Percentiles rank a stretch among this genome's conserved stretches.
Conservation (phyloP, 2,888 invertebrate genomes). For the Orthosia incerta region DNA sequence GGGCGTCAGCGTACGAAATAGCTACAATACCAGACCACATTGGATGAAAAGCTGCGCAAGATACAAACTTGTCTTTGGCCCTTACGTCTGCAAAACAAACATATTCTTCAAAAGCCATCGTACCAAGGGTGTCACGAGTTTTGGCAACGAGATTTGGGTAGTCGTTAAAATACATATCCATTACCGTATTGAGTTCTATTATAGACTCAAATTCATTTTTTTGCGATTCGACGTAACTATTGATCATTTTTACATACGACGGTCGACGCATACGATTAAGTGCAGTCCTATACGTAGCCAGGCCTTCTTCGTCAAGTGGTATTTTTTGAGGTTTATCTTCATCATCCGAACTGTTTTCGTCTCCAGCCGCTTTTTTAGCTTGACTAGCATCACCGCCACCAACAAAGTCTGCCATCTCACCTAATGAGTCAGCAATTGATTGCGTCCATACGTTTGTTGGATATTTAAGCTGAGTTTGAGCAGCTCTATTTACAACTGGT, state of each 20-base stretch:
- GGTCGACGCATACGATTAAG: conserved; percentile 78
- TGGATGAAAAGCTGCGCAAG: conserved; percentile 93
- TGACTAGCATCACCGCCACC: conserved; percentile 79
- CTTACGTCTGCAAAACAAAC: conserved; percentile 93
- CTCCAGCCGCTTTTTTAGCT: conserved; percentile 50
- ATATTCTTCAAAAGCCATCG: conserved; percentile 88
- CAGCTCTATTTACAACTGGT: conserved; percentile 81
- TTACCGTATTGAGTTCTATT: conserved; percentile 86
- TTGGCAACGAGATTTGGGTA: conserved; percentile 88
- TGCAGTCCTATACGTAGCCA: conserved; percentile 79
- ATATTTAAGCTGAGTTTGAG: conserved; percentile 93
- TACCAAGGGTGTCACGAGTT: conserved; percentile 78
- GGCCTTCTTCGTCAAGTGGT: conserved; percentile 79
- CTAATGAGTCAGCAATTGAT: conserved; percentile 86
- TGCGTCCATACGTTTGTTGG: conserved; percentile 94
- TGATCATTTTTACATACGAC: conserved; percentile 82
- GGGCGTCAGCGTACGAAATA: conserved; percentile 92
- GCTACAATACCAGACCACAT: conserved; percentile 93
- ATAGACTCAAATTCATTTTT: conserved; percentile 80
- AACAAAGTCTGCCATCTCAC: conserved; percentile 72
- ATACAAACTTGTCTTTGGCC: conserved; percentile 93
- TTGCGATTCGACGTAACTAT: conserved; percentile 76
- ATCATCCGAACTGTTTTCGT: conserved; percentile 67
- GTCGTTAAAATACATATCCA: conserved; percentile 92
- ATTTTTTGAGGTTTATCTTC: conserved; percentile 68